These are phyloP conservation scores for Fratercula arctica DNA, from an alignment of 2,797 vertebrate species.

Conservation along the genomic window DNA sequence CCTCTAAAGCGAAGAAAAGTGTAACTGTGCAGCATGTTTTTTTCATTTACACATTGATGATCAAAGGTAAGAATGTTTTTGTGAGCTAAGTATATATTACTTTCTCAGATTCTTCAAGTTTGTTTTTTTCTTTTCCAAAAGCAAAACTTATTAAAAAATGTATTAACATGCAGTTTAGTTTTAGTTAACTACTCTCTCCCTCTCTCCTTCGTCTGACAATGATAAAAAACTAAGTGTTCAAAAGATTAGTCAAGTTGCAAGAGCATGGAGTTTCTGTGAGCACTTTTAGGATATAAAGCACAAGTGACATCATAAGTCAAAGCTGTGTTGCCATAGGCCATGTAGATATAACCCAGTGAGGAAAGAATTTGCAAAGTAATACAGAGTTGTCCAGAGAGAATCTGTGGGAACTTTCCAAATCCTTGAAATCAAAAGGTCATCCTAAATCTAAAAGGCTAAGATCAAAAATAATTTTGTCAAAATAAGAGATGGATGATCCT, in stretches of 20 bases:
- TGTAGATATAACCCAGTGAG: not conserved
- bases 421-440: not conserved
- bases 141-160: not conserved
- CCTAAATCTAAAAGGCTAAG: not conserved
- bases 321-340: not conserved
- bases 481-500: not conserved
- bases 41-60: constrained; percentile 7
- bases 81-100: not conserved
- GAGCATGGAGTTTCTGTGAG: not conserved
- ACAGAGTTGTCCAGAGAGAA: not conserved
- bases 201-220: not conserved
- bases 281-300: not conserved
- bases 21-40: not conserved
- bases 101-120: not conserved
- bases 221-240: not conserved
- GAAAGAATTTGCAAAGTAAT: not conserved
- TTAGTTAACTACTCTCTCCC: not conserved
- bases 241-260: not conserved
- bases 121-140: not conserved
- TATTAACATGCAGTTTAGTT: not conserved
- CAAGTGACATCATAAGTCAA: not conserved
- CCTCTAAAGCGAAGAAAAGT: constrained; percentile 42
- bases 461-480: not conserved
- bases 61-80: constrained; percentile 24
- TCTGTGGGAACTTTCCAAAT: not conserved